phyloP scores from a whole-genome alignment of 2,797 vertebrate species.

The Cossypha polioptera region DNA sequence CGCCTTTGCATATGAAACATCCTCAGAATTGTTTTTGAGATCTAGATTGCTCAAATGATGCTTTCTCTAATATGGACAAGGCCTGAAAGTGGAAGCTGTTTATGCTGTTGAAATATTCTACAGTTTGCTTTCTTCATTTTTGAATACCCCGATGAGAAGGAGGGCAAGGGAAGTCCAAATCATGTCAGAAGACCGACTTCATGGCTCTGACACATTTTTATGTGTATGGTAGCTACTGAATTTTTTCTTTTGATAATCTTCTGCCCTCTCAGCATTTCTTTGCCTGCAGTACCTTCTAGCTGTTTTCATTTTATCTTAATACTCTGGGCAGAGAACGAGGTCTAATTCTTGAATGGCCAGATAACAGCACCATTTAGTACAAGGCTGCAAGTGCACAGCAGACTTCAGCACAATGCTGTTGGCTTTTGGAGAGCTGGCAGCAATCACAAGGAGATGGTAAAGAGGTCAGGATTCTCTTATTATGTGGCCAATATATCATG shows the following conservation, averaged over 20 bases:
- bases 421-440: not conserved
- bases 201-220: not conserved
- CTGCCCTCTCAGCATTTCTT: not conserved
- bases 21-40: not conserved
- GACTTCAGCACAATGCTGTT: not conserved
- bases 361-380: not conserved
- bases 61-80: not conserved
- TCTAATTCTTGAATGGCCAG: not conserved
- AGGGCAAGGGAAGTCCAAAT: not conserved
- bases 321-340: not conserved
- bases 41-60: not conserved
- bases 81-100: not conserved
- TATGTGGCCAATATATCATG: not conserved
- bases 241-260: not conserved
- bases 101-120: not conserved
- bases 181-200: not conserved
- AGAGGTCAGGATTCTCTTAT: not conserved
- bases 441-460: not conserved
- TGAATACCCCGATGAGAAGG: not conserved
- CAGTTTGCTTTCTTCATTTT: not conserved
- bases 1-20: not conserved
- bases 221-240: not conserved
- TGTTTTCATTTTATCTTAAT: not conserved
- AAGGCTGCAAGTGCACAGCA: not conserved
- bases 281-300: not conserved